Evolutionary conservation across 2,113 vertebrate species (phyloP), one percentile per base, ranked within the genome.

Genomic region (Ophthalmolycus amberensis): DNA sequence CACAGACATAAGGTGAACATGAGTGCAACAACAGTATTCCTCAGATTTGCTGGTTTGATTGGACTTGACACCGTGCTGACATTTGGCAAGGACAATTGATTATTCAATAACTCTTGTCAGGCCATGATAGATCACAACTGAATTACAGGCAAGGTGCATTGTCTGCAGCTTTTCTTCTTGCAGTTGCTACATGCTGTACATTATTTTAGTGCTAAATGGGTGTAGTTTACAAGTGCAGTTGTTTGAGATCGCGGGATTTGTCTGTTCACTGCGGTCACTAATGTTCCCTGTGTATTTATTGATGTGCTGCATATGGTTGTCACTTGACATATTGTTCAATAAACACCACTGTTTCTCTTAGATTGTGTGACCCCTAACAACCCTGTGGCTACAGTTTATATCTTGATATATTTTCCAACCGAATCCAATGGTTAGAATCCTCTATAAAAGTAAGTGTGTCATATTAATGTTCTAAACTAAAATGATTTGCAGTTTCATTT

Each of bases 21-120:
- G 52, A 63, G 68, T 44, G 29, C 60, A 59, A 56, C 77, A 72
- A 83, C 75, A 80, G 60, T 87, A 77, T 79, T 83, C 10, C 71
- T 82, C 80, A 81, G 58, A 83, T 85, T 73, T 89, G 14, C 63
- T 44, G 52, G 34, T 75, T 87, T 89, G 82, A 89, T 87, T 75
- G 77, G 70, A 80, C 48, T 34, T 84, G 89, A 88, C 86, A 50
- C 63, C 46, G 20, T 34, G 66, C 70, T 90, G 82, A 90, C 87
- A 83, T 90, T 87, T 90, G 82, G 76, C 84, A 87, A 87, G 85
- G 87, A 80, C 82, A 85, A 89, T 85, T 89, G 82, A 90, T 87
- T 87, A 85, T 87, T 89, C 79, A 85, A 76, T 87, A 90, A 81
- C 71, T 71, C 44, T 59, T 81, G 89, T 83, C 89, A 83, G 63